Evolutionary conservation across 2,797 vertebrate species (phyloP).

Genomic region (Erpetoichthys calabaricus): DNA sequence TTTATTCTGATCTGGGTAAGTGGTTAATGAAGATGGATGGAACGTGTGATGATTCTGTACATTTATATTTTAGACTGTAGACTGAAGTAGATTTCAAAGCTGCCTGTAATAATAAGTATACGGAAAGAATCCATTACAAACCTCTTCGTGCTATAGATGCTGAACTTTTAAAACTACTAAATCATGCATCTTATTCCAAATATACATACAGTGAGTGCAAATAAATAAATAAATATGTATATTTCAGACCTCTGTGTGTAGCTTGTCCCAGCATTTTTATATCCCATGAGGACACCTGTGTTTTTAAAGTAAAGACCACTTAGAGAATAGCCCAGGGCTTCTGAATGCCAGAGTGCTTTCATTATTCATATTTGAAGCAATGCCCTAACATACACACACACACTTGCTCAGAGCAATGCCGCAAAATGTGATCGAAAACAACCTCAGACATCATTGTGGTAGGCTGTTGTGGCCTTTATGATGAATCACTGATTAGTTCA

Average conservation of each 20-base stretch:
- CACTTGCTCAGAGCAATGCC: neutral
- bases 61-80: no score
- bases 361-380: slow-evolving; percentile 43
- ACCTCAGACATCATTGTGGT: neutral
- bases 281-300: slow-evolving; percentile 54
- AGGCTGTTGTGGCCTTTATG: neutral
- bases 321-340: slow-evolving; percentile 57
- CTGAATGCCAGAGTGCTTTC: slow-evolving; percentile 41
- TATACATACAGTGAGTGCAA: no score
- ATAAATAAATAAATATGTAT: slow-evolving; percentile 43
- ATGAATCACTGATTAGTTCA: neutral
- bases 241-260: slow-evolving; percentile 43
- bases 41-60: no score
- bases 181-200: no score
- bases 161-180: no score
- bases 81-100: no score
- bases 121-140: no score
- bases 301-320: slow-evolving; percentile 66
- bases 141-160: no score
- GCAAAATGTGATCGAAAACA: neutral
- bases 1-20: no score
- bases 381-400: slow-evolving; percentile 24
- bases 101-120: no score
- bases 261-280: slow-evolving; percentile 23
- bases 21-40: no score